phyloP scores from a whole-genome alignment of 2,888 invertebrate species.

The Poecilus cupreus region DNA sequence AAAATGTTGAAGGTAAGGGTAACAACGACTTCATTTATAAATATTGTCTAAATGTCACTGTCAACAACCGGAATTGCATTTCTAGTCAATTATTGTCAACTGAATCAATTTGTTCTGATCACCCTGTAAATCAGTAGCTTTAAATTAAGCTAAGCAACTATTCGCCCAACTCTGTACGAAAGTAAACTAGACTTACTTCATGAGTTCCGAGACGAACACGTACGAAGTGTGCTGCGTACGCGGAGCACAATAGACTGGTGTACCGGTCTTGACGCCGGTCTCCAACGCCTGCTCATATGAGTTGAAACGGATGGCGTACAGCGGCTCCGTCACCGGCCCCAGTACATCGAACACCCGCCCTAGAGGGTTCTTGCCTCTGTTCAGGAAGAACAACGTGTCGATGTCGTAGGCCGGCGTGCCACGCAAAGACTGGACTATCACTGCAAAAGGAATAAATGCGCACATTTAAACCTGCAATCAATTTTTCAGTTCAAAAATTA shows the following conservation, averaged over 20 bases:
- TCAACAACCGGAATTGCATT: too few relatives aligned
- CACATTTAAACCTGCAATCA: not conserved
- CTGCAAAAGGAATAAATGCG: slow-evolving; percentile 72
- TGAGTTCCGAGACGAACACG: slow-evolving; percentile 83
- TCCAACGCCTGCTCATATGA: slow-evolving; percentile 82
- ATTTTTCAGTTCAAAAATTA: not conserved
- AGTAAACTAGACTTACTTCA: slow-evolving; percentile 80
- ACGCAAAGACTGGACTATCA: slow-evolving; percentile 83
- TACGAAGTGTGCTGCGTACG: slow-evolving; percentile 83
- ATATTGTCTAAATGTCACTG: too few relatives aligned
- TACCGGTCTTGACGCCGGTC: slow-evolving; percentile 80
- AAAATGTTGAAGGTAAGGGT: too few relatives aligned
- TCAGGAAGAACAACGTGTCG: slow-evolving; percentile 90
- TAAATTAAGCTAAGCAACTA: too few relatives aligned
- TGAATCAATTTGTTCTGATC: too few relatives aligned
- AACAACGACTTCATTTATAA: too few relatives aligned
- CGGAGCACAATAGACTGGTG: slow-evolving; percentile 89
- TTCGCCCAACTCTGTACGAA: too few relatives aligned
- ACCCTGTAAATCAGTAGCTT: not conserved
- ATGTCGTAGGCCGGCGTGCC: slow-evolving; percentile 87
- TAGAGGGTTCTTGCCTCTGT: slow-evolving; percentile 83
- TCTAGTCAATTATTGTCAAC: too few relatives aligned
- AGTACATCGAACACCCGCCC: slow-evolving; percentile 94
- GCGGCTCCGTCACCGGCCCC: slow-evolving; percentile 88
- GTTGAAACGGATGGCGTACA: slow-evolving; percentile 95